Evolutionary conservation across 2,888 invertebrate species (phyloP).

Genomic region (Strigamia crassipes): DNA sequence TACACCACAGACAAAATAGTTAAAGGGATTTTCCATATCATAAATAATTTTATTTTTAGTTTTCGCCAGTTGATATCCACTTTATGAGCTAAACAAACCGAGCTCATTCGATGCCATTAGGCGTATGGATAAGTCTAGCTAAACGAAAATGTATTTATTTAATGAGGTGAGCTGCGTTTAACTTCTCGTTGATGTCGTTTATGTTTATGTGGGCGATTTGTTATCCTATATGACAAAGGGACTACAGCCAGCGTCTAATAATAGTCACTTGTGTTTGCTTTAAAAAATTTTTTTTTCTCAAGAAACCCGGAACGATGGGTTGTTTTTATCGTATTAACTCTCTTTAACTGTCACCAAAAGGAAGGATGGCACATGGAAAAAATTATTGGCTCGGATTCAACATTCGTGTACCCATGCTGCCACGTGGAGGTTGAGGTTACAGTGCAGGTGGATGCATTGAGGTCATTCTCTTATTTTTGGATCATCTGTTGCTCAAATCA

Average conservation of each 20-base stretch:
- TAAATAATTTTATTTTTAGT: not conserved
- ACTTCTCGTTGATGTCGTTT: not conserved
- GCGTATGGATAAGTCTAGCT: not conserved
- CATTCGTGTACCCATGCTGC: not conserved
- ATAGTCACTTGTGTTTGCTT: conserved; percentile 22
- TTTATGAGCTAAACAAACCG: not conserved
- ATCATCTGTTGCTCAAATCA: not conserved
- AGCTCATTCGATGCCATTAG: not conserved
- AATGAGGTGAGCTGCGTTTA: not conserved
- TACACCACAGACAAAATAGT: no score
- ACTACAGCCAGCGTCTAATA: conserved; percentile 2
- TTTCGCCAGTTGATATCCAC: not conserved
- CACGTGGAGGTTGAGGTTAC: conserved; percentile 24
- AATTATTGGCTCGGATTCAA: not conserved
- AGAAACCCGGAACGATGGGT: conserved; percentile 6
- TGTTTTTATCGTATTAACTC: conserved; percentile 18
- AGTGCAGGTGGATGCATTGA: conserved; percentile 23
- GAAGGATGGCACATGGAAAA: conserved; percentile 6
- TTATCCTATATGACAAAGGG: conserved; percentile 32
- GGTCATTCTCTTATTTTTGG: conserved; percentile 28
- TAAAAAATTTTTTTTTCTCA: not conserved
- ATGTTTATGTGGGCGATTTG: not conserved
- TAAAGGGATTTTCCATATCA: not conserved
- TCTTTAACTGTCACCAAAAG: conserved; percentile 14
- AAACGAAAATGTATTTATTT: not conserved